These are phyloP conservation scores for Eueides isabella DNA, from an alignment of 1,140 invertebrate genomes.

Conservation along the genomic window DNA sequence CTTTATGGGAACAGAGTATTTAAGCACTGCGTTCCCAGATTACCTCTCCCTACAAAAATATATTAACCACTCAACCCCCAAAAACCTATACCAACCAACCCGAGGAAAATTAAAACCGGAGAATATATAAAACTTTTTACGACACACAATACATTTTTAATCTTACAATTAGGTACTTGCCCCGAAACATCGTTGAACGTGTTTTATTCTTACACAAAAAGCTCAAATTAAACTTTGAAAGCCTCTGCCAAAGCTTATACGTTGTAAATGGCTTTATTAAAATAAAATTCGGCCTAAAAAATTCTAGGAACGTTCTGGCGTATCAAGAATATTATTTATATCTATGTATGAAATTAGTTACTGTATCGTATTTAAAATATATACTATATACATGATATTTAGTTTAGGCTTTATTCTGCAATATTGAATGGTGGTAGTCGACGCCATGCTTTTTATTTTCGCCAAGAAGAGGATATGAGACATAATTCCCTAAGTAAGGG, in stretches of 20 bases:
- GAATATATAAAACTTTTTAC: background rate
- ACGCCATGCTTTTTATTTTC: too few relatives aligned
- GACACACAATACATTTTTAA: conserved; percentile 13
- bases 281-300: conserved; percentile 3
- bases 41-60: too few relatives aligned
- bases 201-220: conserved; percentile 12
- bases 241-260: conserved; percentile 6
- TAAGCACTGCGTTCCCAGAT: too few relatives aligned
- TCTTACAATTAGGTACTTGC: conserved; percentile 11
- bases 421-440: too few relatives aligned
- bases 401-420: too few relatives aligned
- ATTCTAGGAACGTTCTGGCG: background rate
- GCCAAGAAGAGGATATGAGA: too few relatives aligned
- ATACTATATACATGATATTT: too few relatives aligned
- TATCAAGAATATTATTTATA: background rate
- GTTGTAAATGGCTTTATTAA: conserved; percentile 8
- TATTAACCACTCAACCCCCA: background rate
- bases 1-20: too few relatives aligned
- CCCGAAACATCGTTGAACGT: conserved; percentile 6
- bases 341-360: background rate
- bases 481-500: too few relatives aligned
- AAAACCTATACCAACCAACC: background rate
- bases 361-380: background rate
- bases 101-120: conserved; percentile 5
- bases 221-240: conserved; percentile 7